A percentile compares a stretch with the other conserved stretches of the same genome.
Evolutionary conservation across 37 sponge, comb jelly and placozoan genomes (phyloP).

Genomic region (Amphimedon queenslandica): DNA sequence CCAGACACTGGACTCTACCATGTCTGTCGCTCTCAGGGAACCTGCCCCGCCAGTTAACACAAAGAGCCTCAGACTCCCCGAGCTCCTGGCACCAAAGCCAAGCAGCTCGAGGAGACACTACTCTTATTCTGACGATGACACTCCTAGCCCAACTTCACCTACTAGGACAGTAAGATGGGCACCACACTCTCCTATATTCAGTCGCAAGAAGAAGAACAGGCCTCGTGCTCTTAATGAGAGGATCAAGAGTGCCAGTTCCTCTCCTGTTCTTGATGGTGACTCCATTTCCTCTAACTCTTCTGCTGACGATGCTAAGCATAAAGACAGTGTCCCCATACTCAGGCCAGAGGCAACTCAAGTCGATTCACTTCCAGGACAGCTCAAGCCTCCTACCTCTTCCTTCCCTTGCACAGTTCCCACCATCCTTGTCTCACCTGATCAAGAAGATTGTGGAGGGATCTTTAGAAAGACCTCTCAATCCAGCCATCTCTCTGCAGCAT

Average conservation of each 20-base stretch:
- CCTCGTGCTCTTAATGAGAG: neutral
- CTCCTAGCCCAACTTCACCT: slow-evolving; percentile 3
- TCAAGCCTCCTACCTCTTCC: neutral
- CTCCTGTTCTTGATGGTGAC: neutral
- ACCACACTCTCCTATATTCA: neutral
- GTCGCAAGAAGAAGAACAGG: slow-evolving; percentile 26
- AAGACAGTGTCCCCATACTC: neutral
- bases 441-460: neutral
- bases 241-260: slow-evolving; percentile 7
- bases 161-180: slow-evolving; percentile 5
- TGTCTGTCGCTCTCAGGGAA: neutral
- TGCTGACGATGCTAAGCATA: neutral
- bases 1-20: neutral
- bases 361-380: slow-evolving; percentile 33
- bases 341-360: slow-evolving; percentile 27
- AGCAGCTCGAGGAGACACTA: neutral
- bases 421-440: slow-evolving; percentile 41
- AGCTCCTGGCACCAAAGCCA: neutral
- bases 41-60: neutral
- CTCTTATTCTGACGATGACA: neutral
- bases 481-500: slow-evolving; percentile 13
- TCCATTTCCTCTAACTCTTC: neutral
- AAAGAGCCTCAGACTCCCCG: neutral
- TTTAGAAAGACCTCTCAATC: slow-evolving; percentile 49
- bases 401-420: slow-evolving; percentile 16